Conservation (phyloP, 2,113 vertebrate genomes). For the Elephantulus edwardii region DNA sequence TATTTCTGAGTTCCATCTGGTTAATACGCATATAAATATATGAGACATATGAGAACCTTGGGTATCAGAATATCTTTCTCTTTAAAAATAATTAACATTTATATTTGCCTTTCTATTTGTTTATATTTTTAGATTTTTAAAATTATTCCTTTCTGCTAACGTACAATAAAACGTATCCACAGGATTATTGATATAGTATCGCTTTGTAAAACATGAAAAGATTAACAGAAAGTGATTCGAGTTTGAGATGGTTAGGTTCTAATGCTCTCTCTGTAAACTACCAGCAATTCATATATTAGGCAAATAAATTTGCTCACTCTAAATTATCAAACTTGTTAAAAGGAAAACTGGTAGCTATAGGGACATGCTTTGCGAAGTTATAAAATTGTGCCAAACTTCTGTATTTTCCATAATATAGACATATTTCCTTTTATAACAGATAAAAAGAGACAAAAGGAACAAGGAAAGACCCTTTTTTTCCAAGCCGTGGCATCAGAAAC, state of each 20-base stretch:
- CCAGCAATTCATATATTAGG: not conserved
- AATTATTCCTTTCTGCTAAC: no score
- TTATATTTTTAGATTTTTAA: not conserved
- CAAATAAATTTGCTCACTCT: not conserved
- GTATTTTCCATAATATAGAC: not conserved
- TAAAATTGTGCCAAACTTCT: not conserved
- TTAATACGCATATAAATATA: not conserved
- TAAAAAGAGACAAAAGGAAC: not conserved
- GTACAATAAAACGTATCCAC: no score
- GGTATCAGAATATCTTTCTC: not conserved
- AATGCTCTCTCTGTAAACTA: not conserved
- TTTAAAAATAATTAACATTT: constrained; percentile 32
- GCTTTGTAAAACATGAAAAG: not conserved
- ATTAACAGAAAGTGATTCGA: no score
- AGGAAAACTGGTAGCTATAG: not conserved
- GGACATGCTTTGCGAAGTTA: not conserved
- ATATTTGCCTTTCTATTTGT: not conserved
- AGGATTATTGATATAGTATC: not conserved
- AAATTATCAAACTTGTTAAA: not conserved
- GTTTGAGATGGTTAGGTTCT: not conserved
- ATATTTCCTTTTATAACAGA: not conserved
- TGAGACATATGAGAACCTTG: not conserved
- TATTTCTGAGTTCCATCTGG: not conserved
- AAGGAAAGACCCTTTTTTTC: not conserved
- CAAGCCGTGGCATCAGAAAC: not conserved